A percentile compares a stretch with the other conserved stretches of the same genome.
Evolutionary conservation across 2,888 invertebrate species (phyloP).

Genomic region (Arge pagana): DNA sequence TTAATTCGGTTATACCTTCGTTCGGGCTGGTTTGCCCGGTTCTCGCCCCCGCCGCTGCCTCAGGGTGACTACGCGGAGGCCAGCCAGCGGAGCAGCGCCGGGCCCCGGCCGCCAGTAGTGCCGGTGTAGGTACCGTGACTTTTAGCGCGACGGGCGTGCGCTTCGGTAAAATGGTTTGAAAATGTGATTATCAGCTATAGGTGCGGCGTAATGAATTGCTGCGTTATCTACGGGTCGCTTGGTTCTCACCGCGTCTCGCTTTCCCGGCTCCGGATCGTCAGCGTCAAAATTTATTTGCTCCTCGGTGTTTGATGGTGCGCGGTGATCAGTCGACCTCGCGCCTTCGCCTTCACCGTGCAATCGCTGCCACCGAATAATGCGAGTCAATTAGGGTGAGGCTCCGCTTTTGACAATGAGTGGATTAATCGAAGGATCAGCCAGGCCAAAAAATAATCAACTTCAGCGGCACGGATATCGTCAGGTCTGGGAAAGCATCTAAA

Average conservation of each 20-base stretch:
- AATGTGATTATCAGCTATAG: constrained; percentile 57
- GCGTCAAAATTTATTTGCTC: neutral
- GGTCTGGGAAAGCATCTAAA: no score
- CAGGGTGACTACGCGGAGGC: constrained; percentile 33
- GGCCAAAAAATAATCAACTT: no score
- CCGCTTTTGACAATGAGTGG: constrained; percentile 7
- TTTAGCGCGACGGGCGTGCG: constrained; percentile 27
- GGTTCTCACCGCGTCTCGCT: neutral
- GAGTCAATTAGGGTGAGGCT: neutral
- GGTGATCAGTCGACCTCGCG: no score
- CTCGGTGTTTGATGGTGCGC: no score
- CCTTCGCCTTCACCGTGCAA: neutral
- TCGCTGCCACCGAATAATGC: no score
- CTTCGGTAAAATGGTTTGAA: constrained; percentile 56
- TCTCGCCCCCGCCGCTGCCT: constrained; percentile 36
- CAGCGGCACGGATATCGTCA: no score
- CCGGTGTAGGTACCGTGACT: constrained; percentile 36
- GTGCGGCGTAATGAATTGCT: constrained; percentile 54
- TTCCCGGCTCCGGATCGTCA: neutral
- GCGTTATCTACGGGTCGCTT: constrained; percentile 45
- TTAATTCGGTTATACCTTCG: constrained; percentile 53
- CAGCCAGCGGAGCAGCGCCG: neutral
- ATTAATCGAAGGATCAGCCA: constrained; percentile 16
- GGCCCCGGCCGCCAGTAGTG: constrained; percentile 33
- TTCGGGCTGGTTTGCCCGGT: constrained; percentile 21